Evolutionary conservation across 2,888 invertebrate genomes (phyloP).

Genomic region (Callosobruchus maculatus): DNA sequence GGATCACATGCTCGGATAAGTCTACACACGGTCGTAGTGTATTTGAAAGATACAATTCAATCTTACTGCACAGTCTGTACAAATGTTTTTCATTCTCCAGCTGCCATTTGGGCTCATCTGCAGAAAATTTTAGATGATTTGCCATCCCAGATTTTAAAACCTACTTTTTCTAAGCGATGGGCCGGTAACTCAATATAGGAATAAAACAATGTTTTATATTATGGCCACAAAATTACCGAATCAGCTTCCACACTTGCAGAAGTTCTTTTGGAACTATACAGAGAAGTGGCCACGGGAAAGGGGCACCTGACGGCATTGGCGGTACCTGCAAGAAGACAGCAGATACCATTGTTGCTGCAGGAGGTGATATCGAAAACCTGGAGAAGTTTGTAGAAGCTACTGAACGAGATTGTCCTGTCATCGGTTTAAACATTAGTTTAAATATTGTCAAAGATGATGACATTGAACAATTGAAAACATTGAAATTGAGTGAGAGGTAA

Average conservation of each 20-base stretch:
- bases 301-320: slow-evolving; percentile 29
- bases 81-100: slow-evolving; percentile 29
- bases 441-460: slow-evolving; percentile 1
- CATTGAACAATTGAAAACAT: slow-evolving; percentile 5
- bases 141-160: slow-evolving; percentile 1
- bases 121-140: slow-evolving; percentile 19
- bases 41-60: slow-evolving; percentile 13
- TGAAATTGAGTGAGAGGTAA: slow-evolving; percentile 1
- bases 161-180: slow-evolving; percentile 10
- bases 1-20: slow-evolving; percentile 29
- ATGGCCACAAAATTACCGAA: slow-evolving; percentile 9
- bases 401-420: slow-evolving; percentile 5
- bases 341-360: slow-evolving; percentile 17
- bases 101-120: slow-evolving; percentile 35
- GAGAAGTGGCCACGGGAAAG: slow-evolving; percentile 36
- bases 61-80: slow-evolving; percentile 24
- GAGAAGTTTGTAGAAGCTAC: slow-evolving; percentile 7
- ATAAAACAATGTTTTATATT: slow-evolving; percentile 7
- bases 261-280: slow-evolving; percentile 30
- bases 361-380: too few species aligned
- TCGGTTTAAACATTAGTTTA: slow-evolving; percentile 1
- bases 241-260: neutral
- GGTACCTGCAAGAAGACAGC: slow-evolving; percentile 34
- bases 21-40: slow-evolving; percentile 42
- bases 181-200: slow-evolving; percentile 6